Evolutionary conservation across 1,140 invertebrate species (phyloP).

Genomic region (Ladona fulva): DNA sequence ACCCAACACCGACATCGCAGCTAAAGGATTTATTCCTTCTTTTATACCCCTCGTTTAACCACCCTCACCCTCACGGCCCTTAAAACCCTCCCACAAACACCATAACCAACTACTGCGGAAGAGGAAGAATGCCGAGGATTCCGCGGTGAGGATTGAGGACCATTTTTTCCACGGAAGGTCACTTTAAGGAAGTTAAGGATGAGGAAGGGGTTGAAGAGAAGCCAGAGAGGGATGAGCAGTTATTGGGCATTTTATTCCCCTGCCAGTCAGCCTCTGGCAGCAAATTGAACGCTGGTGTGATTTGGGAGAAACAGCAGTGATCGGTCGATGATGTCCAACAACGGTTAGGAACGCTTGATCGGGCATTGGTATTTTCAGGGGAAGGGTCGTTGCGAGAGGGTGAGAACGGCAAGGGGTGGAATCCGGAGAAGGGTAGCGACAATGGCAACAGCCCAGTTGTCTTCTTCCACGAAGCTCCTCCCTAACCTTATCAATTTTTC

Average conservation of each 20-base stretch:
- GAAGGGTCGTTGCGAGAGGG: no score
- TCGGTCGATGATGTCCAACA: background rate
- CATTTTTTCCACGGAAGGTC: no score
- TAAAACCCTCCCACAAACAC: no score
- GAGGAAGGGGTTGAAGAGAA: background rate
- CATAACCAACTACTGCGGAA: no score
- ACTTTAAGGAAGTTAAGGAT: no score
- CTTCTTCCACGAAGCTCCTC: constrained; percentile 23
- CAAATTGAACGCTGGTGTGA: background rate
- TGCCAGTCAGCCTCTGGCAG: background rate
- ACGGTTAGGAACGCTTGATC: background rate
- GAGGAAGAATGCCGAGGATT: no score
- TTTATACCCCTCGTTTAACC: no score
- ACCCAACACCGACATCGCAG: no score
- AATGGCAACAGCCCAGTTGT: constrained; percentile 20
- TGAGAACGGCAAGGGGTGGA: no score
- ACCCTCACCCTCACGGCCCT: no score
- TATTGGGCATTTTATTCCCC: background rate
- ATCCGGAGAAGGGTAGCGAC: background rate
- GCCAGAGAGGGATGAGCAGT: background rate
- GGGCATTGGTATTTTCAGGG: background rate
- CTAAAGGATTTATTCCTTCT: no score
- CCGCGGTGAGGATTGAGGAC: no score
- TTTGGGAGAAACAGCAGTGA: background rate
- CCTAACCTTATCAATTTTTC: constrained; percentile 9